Percentiles rank a stretch among this genome's conserved stretches.
phyloP scores from a whole-genome alignment of 1,140 invertebrate species.

The Tribolium madens region DNA sequence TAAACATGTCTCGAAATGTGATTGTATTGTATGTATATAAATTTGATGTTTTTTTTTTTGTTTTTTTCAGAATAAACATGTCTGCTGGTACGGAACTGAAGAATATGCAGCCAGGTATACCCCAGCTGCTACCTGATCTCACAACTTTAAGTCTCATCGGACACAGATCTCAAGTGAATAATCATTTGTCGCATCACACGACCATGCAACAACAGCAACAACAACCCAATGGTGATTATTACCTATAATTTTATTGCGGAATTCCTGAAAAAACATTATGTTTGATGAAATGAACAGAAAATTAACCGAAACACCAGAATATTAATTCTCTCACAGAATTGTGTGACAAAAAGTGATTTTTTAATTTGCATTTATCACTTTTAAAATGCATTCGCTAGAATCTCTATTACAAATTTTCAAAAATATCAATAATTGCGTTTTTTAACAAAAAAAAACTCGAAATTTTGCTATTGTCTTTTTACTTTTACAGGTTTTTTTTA shows the following conservation, averaged over 20 bases:
- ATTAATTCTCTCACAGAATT: too few relatives aligned
- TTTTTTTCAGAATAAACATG: conserved; percentile 52
- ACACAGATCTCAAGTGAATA: conserved; percentile 59
- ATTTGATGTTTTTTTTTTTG: conserved; percentile 17
- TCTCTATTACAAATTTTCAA: too few relatives aligned
- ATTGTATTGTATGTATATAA: conserved; percentile 1
- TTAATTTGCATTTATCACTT: too few relatives aligned
- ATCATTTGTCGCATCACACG: conserved; percentile 56
- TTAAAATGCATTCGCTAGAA: too few relatives aligned
- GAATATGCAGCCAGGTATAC: conserved; percentile 60
- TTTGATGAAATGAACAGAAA: too few relatives aligned
- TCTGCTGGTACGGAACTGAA: conserved; percentile 61
- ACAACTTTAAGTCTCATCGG: conserved; percentile 62
- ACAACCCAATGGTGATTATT: conserved; percentile 58
- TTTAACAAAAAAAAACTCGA: too few relatives aligned
- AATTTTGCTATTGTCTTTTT: too few relatives aligned
- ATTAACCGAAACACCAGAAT: too few relatives aligned
- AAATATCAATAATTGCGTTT: too few relatives aligned
- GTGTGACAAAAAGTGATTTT: too few relatives aligned
- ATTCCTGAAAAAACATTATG: conserved; percentile 5
- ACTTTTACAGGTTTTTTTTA: too few relatives aligned
- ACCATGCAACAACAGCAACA: conserved; percentile 56
- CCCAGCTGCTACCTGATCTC: conserved; percentile 61
- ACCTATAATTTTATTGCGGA: not conserved
- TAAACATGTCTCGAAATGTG: conserved; percentile 40